These are phyloP conservation scores for Bombyx mori DNA, from an alignment of 1,140 invertebrate species.

Conservation along the genomic window ASM3026992v2 NC_085107.1:17338001-17338500, in stretches of 20 bases:
- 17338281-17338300: neutral
- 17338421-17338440: too few species aligned
- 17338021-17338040: slow-evolving; percentile 32
- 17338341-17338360: too few species aligned
- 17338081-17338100: slow-evolving; percentile 1
- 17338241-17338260: slow-evolving; percentile 42
- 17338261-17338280: slow-evolving; percentile 25
- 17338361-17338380: too few species aligned
- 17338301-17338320: too few species aligned
- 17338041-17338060: neutral
- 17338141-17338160: slow-evolving; percentile 56
- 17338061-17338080: neutral
- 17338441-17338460: too few species aligned
- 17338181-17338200: slow-evolving; percentile 15
- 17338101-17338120: slow-evolving; percentile 3
- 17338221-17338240: slow-evolving; percentile 27
- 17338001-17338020: slow-evolving; percentile 53
- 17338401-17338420: too few species aligned
- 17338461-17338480: too few species aligned
- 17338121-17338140: slow-evolving; percentile 49
- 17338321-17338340: too few species aligned
- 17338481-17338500: too few species aligned
- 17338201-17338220: slow-evolving; percentile 14
- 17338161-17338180: slow-evolving; percentile 41
- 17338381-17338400: too few species aligned